Base-by-base conservation (phyloP, 1,140 invertebrate genomes). In the Bombus turneri region DNA sequence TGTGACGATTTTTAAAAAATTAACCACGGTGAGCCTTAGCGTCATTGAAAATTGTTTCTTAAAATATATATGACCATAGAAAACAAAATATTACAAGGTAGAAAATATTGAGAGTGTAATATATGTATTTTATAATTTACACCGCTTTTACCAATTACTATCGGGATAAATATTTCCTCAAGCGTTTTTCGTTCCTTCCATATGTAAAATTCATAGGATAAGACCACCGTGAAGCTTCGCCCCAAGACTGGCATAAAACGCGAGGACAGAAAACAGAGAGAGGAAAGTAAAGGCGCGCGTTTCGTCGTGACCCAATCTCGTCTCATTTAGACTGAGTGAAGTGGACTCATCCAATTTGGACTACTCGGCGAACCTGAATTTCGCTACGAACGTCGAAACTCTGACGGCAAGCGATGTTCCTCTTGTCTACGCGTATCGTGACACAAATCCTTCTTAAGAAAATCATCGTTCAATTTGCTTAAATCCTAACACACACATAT, bases 341-440 rank as follows among this genome's bases (percentile, higher is more conserved):
- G 62, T 53, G n/a, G 74, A 57, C 73, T 83, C 81, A 25, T 77
- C 81, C 75, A 68, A 83, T 83, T 83, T 83, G 47, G 43, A 22
- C 43, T 47, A 39, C 74, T 76, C 64, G 41, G 64, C 64, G 47
- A 37, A 83, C 75, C 75, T 71, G 47, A 68, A 31, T 83, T 78
- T 69, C 64, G 43, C 76, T 78, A 43, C 10, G n/a, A 68, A n/a
- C 47, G 39, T 53, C 41, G 64, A 39, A 78, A 39, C 37, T 28
- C 73, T 6, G 13, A 53, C 31, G 28, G n/a, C 25, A 37, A 62
- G 25, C 53, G 41, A 31, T 8, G n/a, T 34, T 28, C 28, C 10
- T 62, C 28, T n/a, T 12, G 28, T 53, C 6, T 68, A 43, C 62
- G 6, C 31, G 41, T 28, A 76, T 83, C 72, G 28, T 25, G 12